Evolutionary conservation across 2,888 invertebrate genomes (phyloP), one percentile per base, ranked within the genome.

Genomic region (Punctoribates punctum): DNA sequence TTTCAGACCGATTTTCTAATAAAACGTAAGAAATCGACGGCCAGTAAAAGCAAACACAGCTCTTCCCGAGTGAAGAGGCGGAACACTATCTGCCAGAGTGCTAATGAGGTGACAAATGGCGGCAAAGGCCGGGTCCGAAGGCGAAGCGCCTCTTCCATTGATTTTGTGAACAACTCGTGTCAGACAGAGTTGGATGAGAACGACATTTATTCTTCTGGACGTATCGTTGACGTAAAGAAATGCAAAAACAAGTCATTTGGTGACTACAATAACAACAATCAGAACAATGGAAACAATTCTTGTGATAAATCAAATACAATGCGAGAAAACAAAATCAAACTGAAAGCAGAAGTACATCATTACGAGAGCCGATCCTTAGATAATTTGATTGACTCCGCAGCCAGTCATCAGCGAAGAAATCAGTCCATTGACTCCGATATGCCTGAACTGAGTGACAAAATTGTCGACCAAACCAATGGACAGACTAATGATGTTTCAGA

Each of bases 71-170:
- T 67, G 11, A 29, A 80, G 75, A 78, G 82, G 20, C 79, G 94
- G 84, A 94, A 94, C 85, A 94, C 94, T 82, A 90, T 94, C 83
- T 92, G 93, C 82, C 93, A 93, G 84, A 93, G 81, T 3, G 77
- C 17, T 65, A 15, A 34, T 2, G 72, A 48, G 67, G 38, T 42
- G 13, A 20, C 42, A 15, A 78, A 60, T 72, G 67, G 76, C 5
- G 27, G 29, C 25, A 38, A n/a, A 15, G 8, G 27, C 25, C 60
- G 54, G 17, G 8, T 54, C 25, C 48, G 73, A 1, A 48, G 73
- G 17, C 46, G 73, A 42, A 73, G 73, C 25, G 57, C 54, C 38
- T 25, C 65, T 25, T 74, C 60, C 29, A 74, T 74, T n/a, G 67
- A 76, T 29, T 67, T 73, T 11, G 73, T 74, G 38, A 67, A 79